phyloP scores from a whole-genome alignment of 2,113 vertebrate genomes.

The Zosterops lateralis region DNA sequence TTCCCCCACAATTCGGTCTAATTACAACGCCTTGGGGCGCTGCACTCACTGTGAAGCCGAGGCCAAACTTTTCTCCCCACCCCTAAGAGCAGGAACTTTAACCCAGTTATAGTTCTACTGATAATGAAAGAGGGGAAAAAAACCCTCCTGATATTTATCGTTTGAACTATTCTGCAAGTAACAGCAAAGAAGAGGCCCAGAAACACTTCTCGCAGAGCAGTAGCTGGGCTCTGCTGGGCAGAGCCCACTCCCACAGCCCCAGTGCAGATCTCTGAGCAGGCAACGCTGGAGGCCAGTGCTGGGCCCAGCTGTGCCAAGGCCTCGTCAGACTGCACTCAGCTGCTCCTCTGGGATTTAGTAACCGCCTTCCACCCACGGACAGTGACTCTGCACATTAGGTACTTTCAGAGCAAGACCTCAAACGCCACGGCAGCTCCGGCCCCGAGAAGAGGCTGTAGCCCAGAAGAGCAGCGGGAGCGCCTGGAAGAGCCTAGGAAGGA shows the following conservation, averaged over 20 bases:
- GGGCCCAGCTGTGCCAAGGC: neutral
- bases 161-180: neutral
- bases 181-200: neutral
- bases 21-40: neutral
- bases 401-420: neutral
- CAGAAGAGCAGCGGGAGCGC: neutral
- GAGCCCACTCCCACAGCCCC: rapidly evolving
- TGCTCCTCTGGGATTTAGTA: neutral
- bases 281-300: neutral
- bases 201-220: neutral
- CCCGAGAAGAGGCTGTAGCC: neutral
- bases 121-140: neutral
- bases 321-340: rapidly evolving
- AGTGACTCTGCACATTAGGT: neutral
- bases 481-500: neutral
- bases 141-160: neutral
- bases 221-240: rapidly evolving
- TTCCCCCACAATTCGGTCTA: constrained; percentile 2
- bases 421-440: neutral
- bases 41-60: neutral
- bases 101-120: neutral
- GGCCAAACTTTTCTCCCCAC: constrained; percentile 39
- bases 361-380: neutral
- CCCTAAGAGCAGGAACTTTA: constrained; percentile 44
- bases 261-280: rapidly evolving